Evolutionary conservation across 2,888 invertebrate species (phyloP).

Genomic region (Brachycybe producta): DNA sequence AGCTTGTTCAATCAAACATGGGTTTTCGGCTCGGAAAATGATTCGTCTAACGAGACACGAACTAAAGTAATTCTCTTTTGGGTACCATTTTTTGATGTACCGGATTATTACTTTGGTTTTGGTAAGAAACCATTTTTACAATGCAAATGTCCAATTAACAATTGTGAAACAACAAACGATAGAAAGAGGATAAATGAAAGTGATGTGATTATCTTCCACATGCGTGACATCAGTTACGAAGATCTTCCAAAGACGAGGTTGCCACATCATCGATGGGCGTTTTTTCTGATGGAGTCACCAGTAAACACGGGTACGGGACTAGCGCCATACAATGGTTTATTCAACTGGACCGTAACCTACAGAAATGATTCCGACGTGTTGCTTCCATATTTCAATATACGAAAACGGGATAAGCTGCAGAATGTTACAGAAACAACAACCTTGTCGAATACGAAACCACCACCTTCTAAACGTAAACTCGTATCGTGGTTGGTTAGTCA

Average conservation of each 20-base stretch:
- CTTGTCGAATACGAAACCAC: background rate
- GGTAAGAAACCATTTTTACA: conserved; percentile 8
- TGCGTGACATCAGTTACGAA: conserved; percentile 18
- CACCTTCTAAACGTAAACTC: conserved; percentile 22
- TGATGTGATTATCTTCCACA: conserved; percentile 22
- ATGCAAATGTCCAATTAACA: conserved; percentile 10
- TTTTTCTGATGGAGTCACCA: conserved; percentile 22
- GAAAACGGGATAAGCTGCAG: too few relatives aligned
- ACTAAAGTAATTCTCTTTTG: conserved; percentile 10
- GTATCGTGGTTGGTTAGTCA: conserved; percentile 29
- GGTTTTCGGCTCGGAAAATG: too few relatives aligned
- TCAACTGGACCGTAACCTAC: conserved; percentile 30
- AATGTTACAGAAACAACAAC: background rate
- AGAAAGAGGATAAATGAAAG: conserved; percentile 5
- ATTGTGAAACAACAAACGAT: conserved; percentile 18
- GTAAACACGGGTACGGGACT: conserved; percentile 20
- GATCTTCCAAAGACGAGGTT: conserved; percentile 15
- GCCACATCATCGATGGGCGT: conserved; percentile 19
- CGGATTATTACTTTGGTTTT: conserved; percentile 12
- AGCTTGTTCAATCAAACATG: too few relatives aligned
- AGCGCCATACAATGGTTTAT: conserved; percentile 20
- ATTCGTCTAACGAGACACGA: too few relatives aligned
- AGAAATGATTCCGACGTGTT: conserved; percentile 26
- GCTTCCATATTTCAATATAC: too few relatives aligned
- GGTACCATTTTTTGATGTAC: conserved; percentile 8